Conservation (phyloP, 2,888 invertebrate genomes). For the Cerceris ruficornis region DNA sequence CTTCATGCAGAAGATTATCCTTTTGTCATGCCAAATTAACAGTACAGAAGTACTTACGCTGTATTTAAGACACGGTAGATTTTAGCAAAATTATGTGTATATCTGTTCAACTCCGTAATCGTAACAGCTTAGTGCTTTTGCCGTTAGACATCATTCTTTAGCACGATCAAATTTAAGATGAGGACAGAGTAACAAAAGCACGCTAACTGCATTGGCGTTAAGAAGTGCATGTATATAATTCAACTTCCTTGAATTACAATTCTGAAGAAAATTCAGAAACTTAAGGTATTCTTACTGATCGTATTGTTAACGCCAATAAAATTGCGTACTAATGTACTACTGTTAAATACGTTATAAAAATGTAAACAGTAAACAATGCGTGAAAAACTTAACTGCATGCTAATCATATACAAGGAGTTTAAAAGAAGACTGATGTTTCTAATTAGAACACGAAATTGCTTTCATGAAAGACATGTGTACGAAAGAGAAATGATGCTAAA, state of each 20-base stretch:
- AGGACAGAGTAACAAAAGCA: no score
- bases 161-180: no score
- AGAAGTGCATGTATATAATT: no score
- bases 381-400: slow-evolving; percentile 25
- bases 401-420: background rate
- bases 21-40: slow-evolving; percentile 14
- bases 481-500: slow-evolving; percentile 8
- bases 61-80: slow-evolving; percentile 11
- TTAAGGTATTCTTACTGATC: no score
- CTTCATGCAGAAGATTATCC: slow-evolving; percentile 34
- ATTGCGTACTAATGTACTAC: slow-evolving; percentile 3
- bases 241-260: no score
- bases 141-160: background rate
- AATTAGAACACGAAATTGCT: slow-evolving; percentile 7
- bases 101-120: slow-evolving; percentile 1
- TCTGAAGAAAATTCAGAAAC: no score
- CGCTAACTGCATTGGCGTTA: no score
- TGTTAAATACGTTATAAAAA: slow-evolving; percentile 20
- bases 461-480: background rate
- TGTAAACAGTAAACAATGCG: slow-evolving; percentile 17
- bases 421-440: background rate
- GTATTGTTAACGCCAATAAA: no score
- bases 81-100: slow-evolving; percentile 17
- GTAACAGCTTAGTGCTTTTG: background rate
- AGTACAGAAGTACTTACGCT: slow-evolving; percentile 14